Evolutionary conservation across 2,113 vertebrate genomes (phyloP).

Genomic region (Irena cyanogastra): DNA sequence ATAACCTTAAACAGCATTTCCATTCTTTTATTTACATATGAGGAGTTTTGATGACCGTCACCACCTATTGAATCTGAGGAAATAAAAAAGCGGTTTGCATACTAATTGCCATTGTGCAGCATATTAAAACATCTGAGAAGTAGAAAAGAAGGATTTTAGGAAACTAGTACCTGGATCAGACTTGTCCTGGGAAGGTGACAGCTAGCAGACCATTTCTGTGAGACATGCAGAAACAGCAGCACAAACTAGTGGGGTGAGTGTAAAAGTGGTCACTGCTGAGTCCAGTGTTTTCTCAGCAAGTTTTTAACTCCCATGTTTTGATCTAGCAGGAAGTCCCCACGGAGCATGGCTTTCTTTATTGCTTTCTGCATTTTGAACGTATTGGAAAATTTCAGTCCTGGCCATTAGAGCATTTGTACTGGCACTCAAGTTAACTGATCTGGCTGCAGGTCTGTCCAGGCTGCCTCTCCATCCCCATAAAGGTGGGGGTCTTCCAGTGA

Average conservation of each 20-base stretch:
- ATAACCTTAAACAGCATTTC: background rate
- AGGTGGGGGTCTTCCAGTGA: background rate
- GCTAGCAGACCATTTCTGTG: background rate
- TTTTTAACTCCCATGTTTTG: background rate
- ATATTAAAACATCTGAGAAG: background rate
- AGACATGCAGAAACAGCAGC: background rate
- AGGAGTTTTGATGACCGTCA: background rate
- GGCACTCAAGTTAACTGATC: background rate
- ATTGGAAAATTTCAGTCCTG: background rate
- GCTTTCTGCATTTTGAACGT: fast-evolving
- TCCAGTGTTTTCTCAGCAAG: background rate
- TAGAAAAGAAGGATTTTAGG: background rate
- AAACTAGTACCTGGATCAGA: background rate
- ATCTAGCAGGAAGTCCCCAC: background rate
- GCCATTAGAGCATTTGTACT: background rate
- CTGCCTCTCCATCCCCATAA: background rate
- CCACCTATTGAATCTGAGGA: background rate
- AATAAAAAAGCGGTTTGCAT: background rate
- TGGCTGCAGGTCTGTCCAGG: background rate
- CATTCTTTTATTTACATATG: background rate
- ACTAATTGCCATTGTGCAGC: background rate
- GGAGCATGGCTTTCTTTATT: background rate
- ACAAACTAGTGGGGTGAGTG: background rate
- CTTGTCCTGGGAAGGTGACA: background rate
- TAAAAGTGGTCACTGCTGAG: background rate